Percentiles rank a stretch among this genome's conserved stretches.
Conservation (phyloP, 2,888 invertebrate species). For the Ornithoptera alexandrae region DNA sequence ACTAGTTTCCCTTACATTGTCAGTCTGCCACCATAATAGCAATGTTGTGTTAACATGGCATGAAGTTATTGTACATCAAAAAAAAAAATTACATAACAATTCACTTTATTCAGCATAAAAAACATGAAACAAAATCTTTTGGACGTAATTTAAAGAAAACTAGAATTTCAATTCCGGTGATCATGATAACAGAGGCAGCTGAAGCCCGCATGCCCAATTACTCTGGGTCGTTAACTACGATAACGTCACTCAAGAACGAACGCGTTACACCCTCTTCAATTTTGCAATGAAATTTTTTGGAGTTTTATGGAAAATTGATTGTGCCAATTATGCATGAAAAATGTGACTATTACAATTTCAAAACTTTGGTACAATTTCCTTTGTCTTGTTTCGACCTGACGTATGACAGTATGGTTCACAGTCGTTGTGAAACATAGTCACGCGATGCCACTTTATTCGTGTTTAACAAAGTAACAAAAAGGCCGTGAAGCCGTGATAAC, state of each 20-base stretch:
- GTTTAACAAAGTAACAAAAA: neutral
- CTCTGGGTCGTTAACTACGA: constrained; percentile 25
- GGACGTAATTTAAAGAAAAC: constrained; percentile 3
- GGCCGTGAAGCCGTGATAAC: no score
- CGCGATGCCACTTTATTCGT: neutral
- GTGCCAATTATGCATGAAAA: constrained; percentile 5
- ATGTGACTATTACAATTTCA: neutral
- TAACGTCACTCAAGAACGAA: constrained; percentile 28
- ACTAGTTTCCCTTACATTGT: no score
- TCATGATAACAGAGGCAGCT: constrained; percentile 20
- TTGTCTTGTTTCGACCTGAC: neutral
- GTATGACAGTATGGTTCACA: neutral
- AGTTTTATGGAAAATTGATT: constrained; percentile 16
- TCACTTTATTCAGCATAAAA: neutral
- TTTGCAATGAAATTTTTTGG: constrained; percentile 16
- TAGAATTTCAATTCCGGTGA: constrained; percentile 17
- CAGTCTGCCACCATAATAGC: no score
- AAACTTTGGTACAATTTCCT: neutral
- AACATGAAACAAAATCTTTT: neutral
- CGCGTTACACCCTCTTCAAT: constrained; percentile 23
- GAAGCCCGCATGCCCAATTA: constrained; percentile 25
- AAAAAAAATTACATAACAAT: neutral
- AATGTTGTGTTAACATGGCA: no score
- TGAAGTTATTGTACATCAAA: neutral
- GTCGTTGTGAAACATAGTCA: neutral